Evolutionary conservation across 2,797 vertebrate genomes (phyloP).

Genomic region (Monodelphis domestica): DNA sequence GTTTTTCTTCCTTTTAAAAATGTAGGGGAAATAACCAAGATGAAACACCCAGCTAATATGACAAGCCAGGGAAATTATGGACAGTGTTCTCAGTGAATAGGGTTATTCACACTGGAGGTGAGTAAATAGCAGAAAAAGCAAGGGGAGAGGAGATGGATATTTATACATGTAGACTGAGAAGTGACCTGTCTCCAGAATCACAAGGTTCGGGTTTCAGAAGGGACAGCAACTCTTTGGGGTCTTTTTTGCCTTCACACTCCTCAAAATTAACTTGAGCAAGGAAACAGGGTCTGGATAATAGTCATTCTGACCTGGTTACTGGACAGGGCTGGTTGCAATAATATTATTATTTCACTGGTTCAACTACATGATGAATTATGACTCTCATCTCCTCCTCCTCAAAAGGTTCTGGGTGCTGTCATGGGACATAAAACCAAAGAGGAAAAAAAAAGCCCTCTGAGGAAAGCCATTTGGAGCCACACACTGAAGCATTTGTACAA

Average conservation of each 20-base stretch:
- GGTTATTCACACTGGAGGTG: conserved; percentile 53
- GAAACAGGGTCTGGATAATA: conserved; percentile 65
- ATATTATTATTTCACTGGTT: conserved; percentile 63
- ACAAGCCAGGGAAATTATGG: not conserved
- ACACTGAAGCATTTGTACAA: not conserved
- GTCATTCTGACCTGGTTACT: conserved; percentile 61
- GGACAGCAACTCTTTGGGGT: conserved; percentile 51
- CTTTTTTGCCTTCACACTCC: conserved; percentile 73
- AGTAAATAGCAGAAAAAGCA: conserved; percentile 11
- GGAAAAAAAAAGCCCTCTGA: not conserved
- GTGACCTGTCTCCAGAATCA: conserved; percentile 49
- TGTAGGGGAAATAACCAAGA: conserved; percentile 36
- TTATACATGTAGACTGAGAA: conserved; percentile 44
- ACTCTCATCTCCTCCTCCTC: conserved; percentile 52
- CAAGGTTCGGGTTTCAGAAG: not conserved
- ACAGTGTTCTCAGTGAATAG: conserved; percentile 51
- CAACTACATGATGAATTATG: conserved; percentile 45
- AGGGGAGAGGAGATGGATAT: conserved; percentile 9
- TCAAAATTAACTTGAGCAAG: conserved; percentile 65
- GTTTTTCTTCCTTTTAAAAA: conserved; percentile 40
- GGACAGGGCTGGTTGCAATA: conserved; percentile 59
- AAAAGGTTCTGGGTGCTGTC: conserved; percentile 38
- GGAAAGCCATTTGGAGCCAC: not conserved
- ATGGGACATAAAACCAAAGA: not conserved
- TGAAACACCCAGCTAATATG: conserved; percentile 34